These are phyloP conservation scores for Epinephelus moara DNA, from an alignment of 2,113 vertebrate species.

Conservation along the genomic window DNA sequence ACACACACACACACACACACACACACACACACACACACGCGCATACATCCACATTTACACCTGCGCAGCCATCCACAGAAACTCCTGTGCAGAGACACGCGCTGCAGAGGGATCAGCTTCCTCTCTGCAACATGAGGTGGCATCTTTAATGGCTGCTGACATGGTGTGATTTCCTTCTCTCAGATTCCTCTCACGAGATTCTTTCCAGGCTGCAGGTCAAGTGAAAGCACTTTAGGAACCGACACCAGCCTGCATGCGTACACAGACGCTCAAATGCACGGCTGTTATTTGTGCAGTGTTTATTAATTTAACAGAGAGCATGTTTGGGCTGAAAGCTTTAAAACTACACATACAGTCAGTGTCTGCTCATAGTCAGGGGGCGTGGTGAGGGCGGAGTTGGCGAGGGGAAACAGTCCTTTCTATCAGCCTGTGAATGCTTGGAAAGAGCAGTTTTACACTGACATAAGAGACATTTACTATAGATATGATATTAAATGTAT, in stretches of 20 bases:
- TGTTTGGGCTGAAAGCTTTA: background rate
- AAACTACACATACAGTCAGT: too few species aligned
- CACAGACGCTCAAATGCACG: background rate
- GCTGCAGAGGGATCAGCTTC: conserved; percentile 66
- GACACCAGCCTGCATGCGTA: background rate
- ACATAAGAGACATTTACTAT: too few species aligned
- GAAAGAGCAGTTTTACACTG: too few species aligned
- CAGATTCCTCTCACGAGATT: conserved; percentile 69
- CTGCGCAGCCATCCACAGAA: background rate
- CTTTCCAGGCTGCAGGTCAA: conserved; percentile 75
- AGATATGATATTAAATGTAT: too few species aligned
- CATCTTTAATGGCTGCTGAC: conserved; percentile 77
- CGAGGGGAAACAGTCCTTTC: too few species aligned
- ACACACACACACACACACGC: background rate
- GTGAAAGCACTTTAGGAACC: background rate
- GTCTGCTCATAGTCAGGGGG: too few species aligned
- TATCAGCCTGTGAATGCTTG: too few species aligned
- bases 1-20: background rate
- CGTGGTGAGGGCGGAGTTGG: too few species aligned
- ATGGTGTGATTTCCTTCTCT: conserved; percentile 73
- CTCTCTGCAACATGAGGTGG: conserved; percentile 63
- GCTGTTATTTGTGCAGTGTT: background rate
- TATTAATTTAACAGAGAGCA: background rate
- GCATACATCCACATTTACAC: conserved; percentile 23
- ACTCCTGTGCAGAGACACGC: background rate